Base-by-base conservation (phyloP, 2,113 vertebrate genomes). In the Talpa occidentalis region DNA sequence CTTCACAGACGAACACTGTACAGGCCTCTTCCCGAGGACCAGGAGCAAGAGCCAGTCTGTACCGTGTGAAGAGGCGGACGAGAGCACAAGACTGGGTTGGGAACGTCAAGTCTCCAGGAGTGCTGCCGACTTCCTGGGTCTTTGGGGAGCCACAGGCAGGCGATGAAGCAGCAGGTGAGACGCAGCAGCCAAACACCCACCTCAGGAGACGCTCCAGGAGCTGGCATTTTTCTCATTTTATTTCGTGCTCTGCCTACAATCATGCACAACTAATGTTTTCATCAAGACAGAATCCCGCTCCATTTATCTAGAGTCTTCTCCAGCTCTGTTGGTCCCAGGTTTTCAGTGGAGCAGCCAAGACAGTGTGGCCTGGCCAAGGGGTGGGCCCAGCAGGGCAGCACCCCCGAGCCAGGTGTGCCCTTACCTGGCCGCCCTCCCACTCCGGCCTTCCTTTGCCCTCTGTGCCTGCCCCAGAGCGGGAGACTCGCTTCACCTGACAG, bases 211-310 rank as follows among this genome's bases (percentile, higher is more conserved):
- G 44, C 70, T n/a, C 6, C 15, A 28, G 24, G 11, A 35, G 5
- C 11, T 9, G 60, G 0, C 0, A 42, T 62, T 60, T 87, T 80
- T 60, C 83, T 92, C 52, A 1, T 54, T 92, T 70, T n/a, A 52
- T 49, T 79, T 90, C 54, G 54, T 82, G 70, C 72, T 37, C 80
- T 85, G 72, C 37, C 59, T 49, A 72, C 60, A 87, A 44, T 66
- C 24, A 64, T 40, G 12, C n/a, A n/a, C n/a, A n/a, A 37, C 10
- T 37, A 12, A 24, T 5, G 56, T 59, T 60, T 52, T 69, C 32
- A 52, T 78, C 10, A 44, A 73, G 54, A 44, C 19, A 40, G 22
- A 81, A 22, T 59, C 40, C 17, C 19, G 47, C 49, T 59, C 35
- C 56, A 78, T 30, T 66, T 26, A 40, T 67, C 70, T 10, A 9